Percentiles rank a stretch among this genome's conserved stretches.
Conservation (phyloP, 2,888 invertebrate genomes). For the Gerris lacustris region DNA sequence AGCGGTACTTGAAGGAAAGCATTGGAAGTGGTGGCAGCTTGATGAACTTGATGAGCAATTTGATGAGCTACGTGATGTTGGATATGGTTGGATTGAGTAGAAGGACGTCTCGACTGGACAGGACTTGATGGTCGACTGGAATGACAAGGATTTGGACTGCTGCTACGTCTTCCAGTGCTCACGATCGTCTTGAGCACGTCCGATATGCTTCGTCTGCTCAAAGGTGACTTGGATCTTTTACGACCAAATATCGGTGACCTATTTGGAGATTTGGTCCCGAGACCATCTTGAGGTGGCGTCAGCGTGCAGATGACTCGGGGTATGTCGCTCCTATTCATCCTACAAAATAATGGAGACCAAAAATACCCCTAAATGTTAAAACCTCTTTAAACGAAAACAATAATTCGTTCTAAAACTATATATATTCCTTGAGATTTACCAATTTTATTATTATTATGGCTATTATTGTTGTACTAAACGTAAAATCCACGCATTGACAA, state of each 20-base stretch:
- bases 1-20: slow-evolving; percentile 39
- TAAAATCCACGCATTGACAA: too few species aligned
- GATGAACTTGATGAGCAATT: not conserved
- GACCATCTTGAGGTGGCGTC: not conserved
- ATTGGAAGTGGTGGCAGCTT: not conserved
- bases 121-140: not conserved
- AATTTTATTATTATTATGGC: too few species aligned
- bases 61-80: not conserved
- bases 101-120: not conserved
- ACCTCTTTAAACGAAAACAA: too few species aligned
- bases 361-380: too few species aligned
- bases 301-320: not conserved
- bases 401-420: too few species aligned
- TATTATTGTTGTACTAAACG: too few species aligned
- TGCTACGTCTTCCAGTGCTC: not conserved
- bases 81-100: not conserved
- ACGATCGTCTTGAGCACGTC: not conserved
- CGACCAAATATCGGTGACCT: not conserved
- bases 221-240: not conserved
- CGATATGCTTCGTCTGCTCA: not conserved
- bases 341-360: not conserved
- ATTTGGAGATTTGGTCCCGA: not conserved
- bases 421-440: too few species aligned
- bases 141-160: not conserved
- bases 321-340: not conserved